Evolutionary conservation across 2,888 invertebrate genomes (phyloP).

Genomic region (Sarcophaga rosellei): DNA sequence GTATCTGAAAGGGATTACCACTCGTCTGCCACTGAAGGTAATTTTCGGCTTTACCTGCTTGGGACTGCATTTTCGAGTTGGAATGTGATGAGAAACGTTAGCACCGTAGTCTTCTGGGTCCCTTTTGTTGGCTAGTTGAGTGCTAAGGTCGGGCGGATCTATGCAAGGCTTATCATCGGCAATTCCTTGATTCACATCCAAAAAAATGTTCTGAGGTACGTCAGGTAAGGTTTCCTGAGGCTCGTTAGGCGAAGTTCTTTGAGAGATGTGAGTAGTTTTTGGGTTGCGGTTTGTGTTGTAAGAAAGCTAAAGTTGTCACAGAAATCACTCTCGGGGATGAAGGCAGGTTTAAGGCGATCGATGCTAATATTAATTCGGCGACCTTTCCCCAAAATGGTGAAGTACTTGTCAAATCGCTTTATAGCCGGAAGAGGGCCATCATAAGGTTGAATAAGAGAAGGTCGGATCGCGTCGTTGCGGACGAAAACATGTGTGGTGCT

Average conservation of each 20-base stretch:
- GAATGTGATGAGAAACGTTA: too few species aligned
- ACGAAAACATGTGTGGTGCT: neutral
- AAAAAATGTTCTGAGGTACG: too few species aligned
- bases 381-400: neutral
- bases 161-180: too few species aligned
- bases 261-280: too few species aligned
- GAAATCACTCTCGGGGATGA: neutral
- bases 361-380: conserved; percentile 9
- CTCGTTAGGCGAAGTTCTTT: too few species aligned
- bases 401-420: neutral
- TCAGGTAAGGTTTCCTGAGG: too few species aligned
- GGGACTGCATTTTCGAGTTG: too few species aligned
- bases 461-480: conserved; percentile 17
- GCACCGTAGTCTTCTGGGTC: too few species aligned
- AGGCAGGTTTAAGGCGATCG: conserved; percentile 20
- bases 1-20: neutral
- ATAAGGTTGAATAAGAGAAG: neutral
- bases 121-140: too few species aligned
- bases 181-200: too few species aligned
- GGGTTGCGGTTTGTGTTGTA: too few species aligned
- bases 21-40: neutral
- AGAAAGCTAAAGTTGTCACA: neutral
- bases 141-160: too few species aligned
- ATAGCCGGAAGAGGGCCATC: neutral
- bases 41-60: neutral